Base-by-base conservation (phyloP, 1,140 invertebrate species). In the Dufourea novaeangliae region DNA sequence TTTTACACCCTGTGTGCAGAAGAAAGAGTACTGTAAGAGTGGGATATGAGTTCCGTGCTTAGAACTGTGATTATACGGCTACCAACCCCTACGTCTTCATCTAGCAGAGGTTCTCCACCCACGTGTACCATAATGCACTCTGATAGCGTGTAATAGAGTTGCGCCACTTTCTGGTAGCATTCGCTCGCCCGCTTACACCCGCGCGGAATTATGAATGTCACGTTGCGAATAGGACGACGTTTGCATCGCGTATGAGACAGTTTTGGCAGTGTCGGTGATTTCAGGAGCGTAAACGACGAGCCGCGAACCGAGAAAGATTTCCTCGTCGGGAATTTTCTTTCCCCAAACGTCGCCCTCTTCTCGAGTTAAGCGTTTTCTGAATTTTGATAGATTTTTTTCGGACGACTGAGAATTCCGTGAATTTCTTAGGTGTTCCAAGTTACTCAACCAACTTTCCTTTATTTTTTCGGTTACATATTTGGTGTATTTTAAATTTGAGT, bases 121-220 rank as follows among this genome's bases (percentile, higher is more conserved):
- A 75, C 34, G 64, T 64, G 63, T 84, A 79, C 82, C 82, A 74
- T 86, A 87, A 86, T 84, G 85, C 78, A 86, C 84, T 79, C 71
- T 81, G 74, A 59, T 83, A 79, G 71, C 50, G 80, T 88, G 85
- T 88, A 89, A 90, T 90, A 89, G 84, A 89, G 88, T 88, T 87
- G 85, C 82, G 75, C 82, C 80, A 87, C 74, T 88, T 89, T 86
- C 87, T 86, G 81, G 14, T 54, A 50, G 39, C 56, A 22, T 52
- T 17, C 34, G 32, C 17, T 41, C 7, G 39, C 17, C 12, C 22
- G 71, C 46, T 50, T 17, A 34, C 25, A n/a, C 17, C 14, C 50
- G 11, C 37, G 11, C 8, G n/a, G 37, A 27, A 75, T 62, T 71
- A 77, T 34, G 56, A 46, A 66, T 41, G 56, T 76, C 73, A 59